A percentile compares a stretch with the other conserved stretches of the same genome.
Evolutionary conservation across 2,797 vertebrate species (phyloP).

Genomic region (Sciurus carolinensis): DNA sequence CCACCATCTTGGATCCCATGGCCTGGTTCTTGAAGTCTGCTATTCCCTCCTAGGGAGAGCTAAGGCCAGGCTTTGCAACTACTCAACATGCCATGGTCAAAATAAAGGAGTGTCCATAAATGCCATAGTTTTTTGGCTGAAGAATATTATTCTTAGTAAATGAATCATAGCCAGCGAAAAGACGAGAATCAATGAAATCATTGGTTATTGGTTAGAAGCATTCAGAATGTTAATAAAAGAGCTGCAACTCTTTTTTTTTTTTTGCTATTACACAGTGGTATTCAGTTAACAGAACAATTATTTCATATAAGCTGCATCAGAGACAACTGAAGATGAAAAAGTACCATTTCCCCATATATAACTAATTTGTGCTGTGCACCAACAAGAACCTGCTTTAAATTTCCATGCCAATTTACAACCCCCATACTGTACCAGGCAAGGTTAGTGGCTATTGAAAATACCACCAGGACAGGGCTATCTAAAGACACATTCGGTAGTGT

Average conservation of each 20-base stretch:
- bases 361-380: slow-evolving; percentile 95
- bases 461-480: slow-evolving; percentile 92
- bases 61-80: not conserved
- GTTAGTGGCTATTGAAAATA: slow-evolving; percentile 95
- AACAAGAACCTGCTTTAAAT: slow-evolving; percentile 94
- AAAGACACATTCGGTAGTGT: slow-evolving; percentile 92
- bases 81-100: not conserved
- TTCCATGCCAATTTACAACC: slow-evolving; percentile 94
- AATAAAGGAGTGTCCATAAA: not conserved
- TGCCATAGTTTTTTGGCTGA: not conserved
- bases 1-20: not conserved
- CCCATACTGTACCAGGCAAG: slow-evolving; percentile 94
- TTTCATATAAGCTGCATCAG: too few species aligned
- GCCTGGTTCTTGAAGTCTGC: not conserved
- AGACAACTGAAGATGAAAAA: too few species aligned
- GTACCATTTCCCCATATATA: too few species aligned
- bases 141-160: not conserved
- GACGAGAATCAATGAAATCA: slow-evolving; percentile 8
- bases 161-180: not conserved
- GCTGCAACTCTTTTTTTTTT: too few species aligned
- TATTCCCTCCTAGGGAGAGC: not conserved
- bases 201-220: not conserved
- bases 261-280: too few species aligned
- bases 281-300: too few species aligned
- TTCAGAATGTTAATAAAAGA: too few species aligned